Conservation (phyloP, 2,113 vertebrate species). For the Gymnorhina tibicen region DNA sequence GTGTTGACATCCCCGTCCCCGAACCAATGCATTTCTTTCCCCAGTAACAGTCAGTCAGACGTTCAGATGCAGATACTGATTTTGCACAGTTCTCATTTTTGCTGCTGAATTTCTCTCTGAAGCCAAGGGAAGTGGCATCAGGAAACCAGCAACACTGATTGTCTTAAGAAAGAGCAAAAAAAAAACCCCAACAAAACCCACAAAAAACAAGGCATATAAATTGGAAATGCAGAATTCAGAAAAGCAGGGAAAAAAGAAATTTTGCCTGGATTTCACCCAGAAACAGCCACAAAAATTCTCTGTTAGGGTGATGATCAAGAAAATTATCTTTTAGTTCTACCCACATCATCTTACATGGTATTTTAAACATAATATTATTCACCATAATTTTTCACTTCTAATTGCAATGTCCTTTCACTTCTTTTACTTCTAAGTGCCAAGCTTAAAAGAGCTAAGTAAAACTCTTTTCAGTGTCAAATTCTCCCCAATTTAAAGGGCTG, state of each 20-base stretch:
- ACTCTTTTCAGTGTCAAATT: neutral
- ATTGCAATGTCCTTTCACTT: neutral
- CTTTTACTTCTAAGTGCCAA: neutral
- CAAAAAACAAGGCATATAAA: neutral
- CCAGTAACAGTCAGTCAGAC: neutral
- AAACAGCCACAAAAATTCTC: neutral
- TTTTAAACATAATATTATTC: neutral
- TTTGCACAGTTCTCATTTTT: neutral
- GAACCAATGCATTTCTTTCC: neutral
- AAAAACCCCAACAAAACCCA: neutral
- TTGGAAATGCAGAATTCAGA: neutral
- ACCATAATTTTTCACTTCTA: neutral
- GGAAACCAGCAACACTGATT: neutral
- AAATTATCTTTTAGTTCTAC: neutral
- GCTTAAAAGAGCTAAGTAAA: neutral
- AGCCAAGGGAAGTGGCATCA: neutral
- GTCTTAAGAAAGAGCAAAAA: neutral
- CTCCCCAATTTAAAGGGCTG: neutral
- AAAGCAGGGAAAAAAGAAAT: neutral
- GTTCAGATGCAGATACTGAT: neutral
- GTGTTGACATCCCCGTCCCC: accelerated
- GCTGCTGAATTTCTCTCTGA: neutral
- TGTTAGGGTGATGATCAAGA: neutral
- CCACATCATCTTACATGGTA: neutral
- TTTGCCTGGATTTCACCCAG: neutral